Conservation (phyloP, 2,888 invertebrate species). For the Hirtodrosophila confusa region DNA sequence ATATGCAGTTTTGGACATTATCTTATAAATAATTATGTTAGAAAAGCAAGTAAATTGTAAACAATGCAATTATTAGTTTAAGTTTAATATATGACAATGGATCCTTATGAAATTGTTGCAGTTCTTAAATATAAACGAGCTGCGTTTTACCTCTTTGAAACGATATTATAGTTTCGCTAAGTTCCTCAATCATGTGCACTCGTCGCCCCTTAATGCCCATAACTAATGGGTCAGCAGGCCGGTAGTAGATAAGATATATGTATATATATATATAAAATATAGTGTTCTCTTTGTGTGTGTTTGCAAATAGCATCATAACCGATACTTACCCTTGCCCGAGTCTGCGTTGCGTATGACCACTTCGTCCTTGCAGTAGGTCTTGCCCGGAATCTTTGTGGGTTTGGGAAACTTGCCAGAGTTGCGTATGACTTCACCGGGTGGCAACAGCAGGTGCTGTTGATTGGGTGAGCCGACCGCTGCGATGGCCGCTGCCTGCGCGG, state of each 20-base stretch:
- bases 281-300: constrained; percentile 3
- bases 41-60: not conserved
- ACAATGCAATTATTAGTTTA: not conserved
- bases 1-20: constrained; percentile 4
- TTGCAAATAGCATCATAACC: not conserved
- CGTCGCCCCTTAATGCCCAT: constrained; percentile 99
- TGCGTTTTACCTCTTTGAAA: constrained; percentile 96
- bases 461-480: constrained; percentile 82
- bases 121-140: constrained; percentile 27
- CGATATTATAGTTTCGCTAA: constrained; percentile 99
- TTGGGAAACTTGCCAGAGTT: constrained; percentile 94
- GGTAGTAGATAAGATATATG: constrained; percentile 8
- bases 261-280: constrained; percentile 8
- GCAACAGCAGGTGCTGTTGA: constrained; percentile 86
- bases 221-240: constrained; percentile 86
- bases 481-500: constrained; percentile 78
- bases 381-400: constrained; percentile 95
- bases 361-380: constrained; percentile 97
- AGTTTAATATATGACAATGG: constrained; percentile 6
- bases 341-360: constrained; percentile 97
- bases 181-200: constrained; percentile 99
- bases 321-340: constrained; percentile 94
- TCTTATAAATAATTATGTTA: constrained; percentile 2
- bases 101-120: not conserved
- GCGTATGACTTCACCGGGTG: constrained; percentile 93